These are phyloP conservation scores for Plectrocnemia conspersa DNA, from an alignment of 1,140 invertebrate genomes.

Conservation along the genomic window DNA sequence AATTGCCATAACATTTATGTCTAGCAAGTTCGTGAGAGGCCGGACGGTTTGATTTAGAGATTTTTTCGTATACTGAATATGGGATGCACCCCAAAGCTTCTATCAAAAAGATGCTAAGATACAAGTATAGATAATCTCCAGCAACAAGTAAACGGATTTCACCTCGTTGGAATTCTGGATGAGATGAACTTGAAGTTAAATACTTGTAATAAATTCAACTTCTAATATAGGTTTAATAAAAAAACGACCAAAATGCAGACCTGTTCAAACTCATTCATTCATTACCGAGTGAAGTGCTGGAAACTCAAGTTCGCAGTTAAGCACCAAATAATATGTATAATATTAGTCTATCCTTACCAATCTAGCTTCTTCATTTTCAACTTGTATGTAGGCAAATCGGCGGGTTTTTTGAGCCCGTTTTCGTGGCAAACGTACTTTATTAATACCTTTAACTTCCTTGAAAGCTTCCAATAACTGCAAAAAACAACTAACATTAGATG, in stretches of 20 bases:
- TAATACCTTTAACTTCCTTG: constrained; percentile 41
- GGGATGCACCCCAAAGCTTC: too few species aligned
- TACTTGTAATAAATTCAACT: too few species aligned
- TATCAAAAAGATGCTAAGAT: too few species aligned
- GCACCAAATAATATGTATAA: constrained; percentile 1
- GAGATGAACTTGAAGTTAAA: too few species aligned
- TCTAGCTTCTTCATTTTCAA: constrained; percentile 42
- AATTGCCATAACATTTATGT: background rate
- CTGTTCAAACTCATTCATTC: background rate
- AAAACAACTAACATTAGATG: background rate
- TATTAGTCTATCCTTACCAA: constrained; percentile 40
- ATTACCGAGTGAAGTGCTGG: constrained; percentile 19
- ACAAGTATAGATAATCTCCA: too few species aligned
- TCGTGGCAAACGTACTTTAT: constrained; percentile 40
- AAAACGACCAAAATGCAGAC: background rate
- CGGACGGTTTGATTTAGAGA: too few species aligned
- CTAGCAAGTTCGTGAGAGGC: too few species aligned
- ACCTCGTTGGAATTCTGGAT: too few species aligned
- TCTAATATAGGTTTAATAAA: background rate
- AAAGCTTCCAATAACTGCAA: constrained; percentile 44
- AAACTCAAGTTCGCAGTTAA: constrained; percentile 12
- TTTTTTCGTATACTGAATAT: too few species aligned
- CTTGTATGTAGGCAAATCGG: constrained; percentile 49
- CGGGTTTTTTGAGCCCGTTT: constrained; percentile 39
- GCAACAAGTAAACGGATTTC: too few species aligned